A percentile compares a stretch with the other conserved stretches of the same genome.
These are phyloP conservation scores for Ptilorrhoa leucosticta DNA, from an alignment of 2,113 vertebrate species.

Conservation along the genomic window DNA sequence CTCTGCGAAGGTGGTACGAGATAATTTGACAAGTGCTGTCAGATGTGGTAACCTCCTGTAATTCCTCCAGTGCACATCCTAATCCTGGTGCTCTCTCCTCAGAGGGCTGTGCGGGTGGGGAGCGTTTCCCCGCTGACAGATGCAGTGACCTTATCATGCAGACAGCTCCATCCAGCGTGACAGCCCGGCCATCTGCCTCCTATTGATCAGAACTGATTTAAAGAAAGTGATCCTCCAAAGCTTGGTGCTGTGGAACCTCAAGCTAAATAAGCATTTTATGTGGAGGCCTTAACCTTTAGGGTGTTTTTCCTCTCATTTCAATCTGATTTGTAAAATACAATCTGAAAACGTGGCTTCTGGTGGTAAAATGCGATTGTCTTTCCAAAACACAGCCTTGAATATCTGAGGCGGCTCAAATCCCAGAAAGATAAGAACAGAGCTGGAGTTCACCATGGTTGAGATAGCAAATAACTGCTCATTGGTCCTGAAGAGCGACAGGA, in stretches of 20 bases:
- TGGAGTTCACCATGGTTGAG: neutral
- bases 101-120: conserved; percentile 1
- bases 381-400: neutral
- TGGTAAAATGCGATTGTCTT: neutral
- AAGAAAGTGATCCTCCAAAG: conserved; percentile 50
- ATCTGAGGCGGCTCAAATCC: neutral
- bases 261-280: neutral
- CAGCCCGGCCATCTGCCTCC: conserved; percentile 70
- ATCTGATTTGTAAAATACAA: neutral
- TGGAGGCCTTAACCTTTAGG: conserved; percentile 13
- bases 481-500: neutral
- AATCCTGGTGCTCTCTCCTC: conserved; percentile 39
- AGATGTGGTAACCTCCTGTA: neutral
- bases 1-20: neutral
- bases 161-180: conserved; percentile 62
- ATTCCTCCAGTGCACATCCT: conserved; percentile 46
- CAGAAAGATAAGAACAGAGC: neutral
- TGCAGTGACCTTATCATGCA: conserved; percentile 74
- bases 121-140: conserved; percentile 52
- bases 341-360: neutral
- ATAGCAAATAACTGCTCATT: neutral
- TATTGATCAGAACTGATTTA: conserved; percentile 67
- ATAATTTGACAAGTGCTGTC: conserved; percentile 48
- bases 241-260: conserved; percentile 3
- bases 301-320: neutral